Base-by-base conservation (phyloP, 2,113 vertebrate genomes). In the Caloenas nicobarica region DNA sequence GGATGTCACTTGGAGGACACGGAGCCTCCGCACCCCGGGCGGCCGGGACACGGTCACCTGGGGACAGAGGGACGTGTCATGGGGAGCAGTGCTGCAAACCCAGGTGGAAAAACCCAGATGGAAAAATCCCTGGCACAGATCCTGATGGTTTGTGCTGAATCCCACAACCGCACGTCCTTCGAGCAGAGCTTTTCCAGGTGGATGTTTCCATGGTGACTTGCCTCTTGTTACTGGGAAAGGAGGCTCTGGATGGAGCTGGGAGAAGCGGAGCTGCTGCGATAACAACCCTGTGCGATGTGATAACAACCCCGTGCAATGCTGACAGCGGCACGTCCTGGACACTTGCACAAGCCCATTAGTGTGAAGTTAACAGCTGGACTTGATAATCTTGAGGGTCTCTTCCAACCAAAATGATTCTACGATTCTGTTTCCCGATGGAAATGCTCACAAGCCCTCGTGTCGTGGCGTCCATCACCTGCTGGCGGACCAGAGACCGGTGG, bases 161-260 rank as follows among this genome's bases (percentile, higher is more conserved):
- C 17, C 64, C 60, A 34, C 14, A 11, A 0, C 0, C 53, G 56
- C 3, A 0, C 3, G 1, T 60, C 25, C 57, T 76, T 40, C 1
- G 11, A 60, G 62, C 61, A 31, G 57, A 83, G 56, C 19, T 24
- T 36, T 71, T 56, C 61, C 91, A 95, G 93, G 76, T 82, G 86
- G 62, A 56, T 38, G 95, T 92, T 95, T 92, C 93, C 93, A 86
- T 84, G 91, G 93, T 65, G 91, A 93, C 6, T n/a, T 3, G 57
- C 26, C 12, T 68, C 66, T 88, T 34, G 33, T 12, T 73, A 4
- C 1, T 54, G 5, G 29, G 36, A 81, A 16, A 61, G 60, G 34
- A 85, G 70, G 81, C 64, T 84, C 25, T 18, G 86, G 79, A 26
- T 26, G 44, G 78, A 80, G 51, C 51, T 14, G 46, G 89, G 50